These are phyloP conservation scores for Gymnobelideus leadbeateri DNA, from an alignment of 2,113 vertebrate genomes.

Conservation along the genomic window DNA sequence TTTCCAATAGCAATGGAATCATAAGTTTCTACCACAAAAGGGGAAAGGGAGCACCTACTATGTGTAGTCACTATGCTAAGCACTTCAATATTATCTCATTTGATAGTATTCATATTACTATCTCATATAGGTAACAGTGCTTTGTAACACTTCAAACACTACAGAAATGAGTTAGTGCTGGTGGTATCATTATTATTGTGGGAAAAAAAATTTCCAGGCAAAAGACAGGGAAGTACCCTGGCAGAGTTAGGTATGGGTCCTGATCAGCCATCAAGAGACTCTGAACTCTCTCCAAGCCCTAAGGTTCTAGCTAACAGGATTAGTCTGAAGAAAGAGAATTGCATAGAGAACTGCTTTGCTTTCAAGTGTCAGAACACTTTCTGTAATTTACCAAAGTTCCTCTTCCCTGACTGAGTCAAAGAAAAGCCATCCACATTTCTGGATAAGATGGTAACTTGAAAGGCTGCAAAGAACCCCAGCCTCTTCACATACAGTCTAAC, in stretches of 20 bases:
- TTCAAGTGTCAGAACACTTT: background rate
- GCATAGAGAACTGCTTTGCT: constrained; percentile 11
- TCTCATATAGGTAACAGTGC: background rate
- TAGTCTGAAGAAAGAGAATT: background rate
- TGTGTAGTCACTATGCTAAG: background rate
- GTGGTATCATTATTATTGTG: background rate
- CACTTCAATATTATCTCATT: background rate
- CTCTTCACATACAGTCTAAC: background rate
- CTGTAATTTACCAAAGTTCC: constrained; percentile 9
- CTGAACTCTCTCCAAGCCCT: background rate
- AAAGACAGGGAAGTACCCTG: background rate
- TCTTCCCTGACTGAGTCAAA: constrained; percentile 14
- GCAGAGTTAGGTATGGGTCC: background rate
- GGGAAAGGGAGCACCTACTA: background rate
- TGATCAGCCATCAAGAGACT: background rate
- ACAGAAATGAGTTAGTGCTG: background rate
- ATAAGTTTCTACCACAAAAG: background rate
- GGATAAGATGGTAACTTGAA: background rate
- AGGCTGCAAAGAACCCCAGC: background rate
- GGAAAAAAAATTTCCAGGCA: background rate
- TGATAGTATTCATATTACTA: background rate
- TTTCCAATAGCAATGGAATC: background rate
- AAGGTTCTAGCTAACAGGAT: background rate
- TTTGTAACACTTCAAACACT: background rate
- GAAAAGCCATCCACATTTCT: background rate